phyloP scores from a whole-genome alignment of 2,888 invertebrate species.

The Rotaria macrura region DNA sequence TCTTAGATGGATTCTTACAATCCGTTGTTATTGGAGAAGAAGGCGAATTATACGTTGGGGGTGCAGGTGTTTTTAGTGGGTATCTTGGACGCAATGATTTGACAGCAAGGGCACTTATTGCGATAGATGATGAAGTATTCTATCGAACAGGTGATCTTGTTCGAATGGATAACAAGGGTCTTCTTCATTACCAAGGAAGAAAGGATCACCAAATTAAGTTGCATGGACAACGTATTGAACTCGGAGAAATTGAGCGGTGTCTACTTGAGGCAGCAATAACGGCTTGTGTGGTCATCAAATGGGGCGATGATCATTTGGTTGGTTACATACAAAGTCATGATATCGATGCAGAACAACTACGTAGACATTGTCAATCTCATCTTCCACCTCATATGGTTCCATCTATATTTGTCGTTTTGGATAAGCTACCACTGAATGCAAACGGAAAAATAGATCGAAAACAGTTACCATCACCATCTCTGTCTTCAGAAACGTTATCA shows the following conservation, averaged over 20 bases:
- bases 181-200: neutral
- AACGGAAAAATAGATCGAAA: no score
- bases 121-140: neutral
- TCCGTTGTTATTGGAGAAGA: neutral
- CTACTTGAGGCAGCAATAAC: neutral
- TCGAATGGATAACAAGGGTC: neutral
- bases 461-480: no score
- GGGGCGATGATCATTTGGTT: no score
- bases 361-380: no score
- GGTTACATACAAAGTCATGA: no score
- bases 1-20: neutral
- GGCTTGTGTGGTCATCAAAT: no score
- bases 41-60: neutral
- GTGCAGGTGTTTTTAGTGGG: neutral
- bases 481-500: no score
- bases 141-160: slow-evolving; percentile 13
- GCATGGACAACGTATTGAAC: neutral
- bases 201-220: neutral
- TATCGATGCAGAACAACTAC: no score
- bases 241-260: neutral
- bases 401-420: no score
- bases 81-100: neutral
- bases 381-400: no score
- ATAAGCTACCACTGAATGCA: no score
- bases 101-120: neutral